A percentile compares a stretch with the other conserved stretches of the same genome.
Evolutionary conservation across 2,113 vertebrate genomes (phyloP).

Genomic region (Scomber colias): DNA sequence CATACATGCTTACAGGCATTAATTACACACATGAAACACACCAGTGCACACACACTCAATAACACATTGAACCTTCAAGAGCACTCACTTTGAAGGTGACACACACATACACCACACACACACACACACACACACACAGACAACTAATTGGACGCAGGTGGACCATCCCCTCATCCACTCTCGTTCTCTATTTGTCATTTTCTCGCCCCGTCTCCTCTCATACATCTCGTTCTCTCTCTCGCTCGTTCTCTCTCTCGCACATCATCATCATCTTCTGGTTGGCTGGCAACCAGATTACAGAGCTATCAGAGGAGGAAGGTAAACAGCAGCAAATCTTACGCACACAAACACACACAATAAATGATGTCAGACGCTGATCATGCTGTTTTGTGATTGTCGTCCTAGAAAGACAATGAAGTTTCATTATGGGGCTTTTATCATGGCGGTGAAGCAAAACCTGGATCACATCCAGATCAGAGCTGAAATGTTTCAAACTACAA

Average conservation of each 20-base stretch:
- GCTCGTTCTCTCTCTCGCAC: neutral
- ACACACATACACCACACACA: constrained; percentile 12
- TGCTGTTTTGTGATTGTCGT: neutral
- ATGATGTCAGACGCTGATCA: constrained; percentile 5
- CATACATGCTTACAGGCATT: neutral
- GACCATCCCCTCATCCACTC: constrained; percentile 20
- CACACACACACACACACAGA: neutral
- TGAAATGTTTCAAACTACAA: no score
- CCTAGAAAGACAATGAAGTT: neutral
- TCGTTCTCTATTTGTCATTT: constrained; percentile 30
- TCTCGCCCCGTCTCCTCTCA: constrained; percentile 1
- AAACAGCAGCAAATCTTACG: constrained; percentile 36
- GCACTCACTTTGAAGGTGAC: constrained; percentile 10
- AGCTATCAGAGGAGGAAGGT: constrained; percentile 18
- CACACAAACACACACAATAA: constrained; percentile 5
- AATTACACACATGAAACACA: constrained; percentile 2
- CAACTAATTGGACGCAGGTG: constrained; percentile 52
- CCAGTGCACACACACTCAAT: neutral
- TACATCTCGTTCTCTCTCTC: constrained; percentile 3
- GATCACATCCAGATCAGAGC: no score
- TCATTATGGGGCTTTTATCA: constrained; percentile 7
- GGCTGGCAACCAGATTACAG: constrained; percentile 51
- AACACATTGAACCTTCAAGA: constrained; percentile 10
- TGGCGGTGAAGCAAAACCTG: no score
- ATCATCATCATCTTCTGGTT: constrained; percentile 38